Evolutionary conservation across 2,888 invertebrate species (phyloP), one percentile per base, ranked within the genome.

Genomic region (Alentia gelatinosa): DNA sequence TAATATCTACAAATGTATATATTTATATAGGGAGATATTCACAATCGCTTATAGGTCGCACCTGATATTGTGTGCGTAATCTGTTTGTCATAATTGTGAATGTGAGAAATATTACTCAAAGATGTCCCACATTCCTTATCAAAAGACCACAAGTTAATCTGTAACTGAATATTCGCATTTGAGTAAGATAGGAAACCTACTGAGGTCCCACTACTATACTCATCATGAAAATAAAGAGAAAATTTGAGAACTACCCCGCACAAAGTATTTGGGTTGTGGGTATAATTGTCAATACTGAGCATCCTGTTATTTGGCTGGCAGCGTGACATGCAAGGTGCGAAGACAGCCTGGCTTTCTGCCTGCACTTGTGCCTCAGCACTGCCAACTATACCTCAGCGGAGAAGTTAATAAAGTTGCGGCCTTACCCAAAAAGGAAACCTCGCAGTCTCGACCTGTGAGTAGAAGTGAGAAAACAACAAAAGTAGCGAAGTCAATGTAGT

Each of bases 371-470:
- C 86, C 86, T 1, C 50, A 42, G 33, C 47, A 42, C 47, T 42
- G 42, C 47, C 40, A 42, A 86, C 47, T 86, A 47, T 50, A 30
- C 47, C 26, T 86, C n/a, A 40, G 30, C 3, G 47, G 47, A 33
- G 86, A 42, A 47, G 50, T 9, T 9, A 4, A 1, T 30, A 40
- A 40, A 35, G 40, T 23, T 35, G n/a, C 9, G 5, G 7, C 39
- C 39, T 39, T 83, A 30, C 3, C 40, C 40, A 83, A 83, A n/a
- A n/a, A n/a, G 40, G 39, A 37, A 37, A 47, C 86, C 50, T 86
- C 86, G 30, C 86, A 86, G 47, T 86, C 86, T 35, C 86, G 47
- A 30, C 86, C 35, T 47, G 86, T 86, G 86, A 86, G 86, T 86
- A 86, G 30, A 3, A 86, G 12, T 40, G 15, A n/a, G 30, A 68